Base-by-base conservation (phyloP, 2,113 vertebrate species). In the Bungarus multicinctus region DNA sequence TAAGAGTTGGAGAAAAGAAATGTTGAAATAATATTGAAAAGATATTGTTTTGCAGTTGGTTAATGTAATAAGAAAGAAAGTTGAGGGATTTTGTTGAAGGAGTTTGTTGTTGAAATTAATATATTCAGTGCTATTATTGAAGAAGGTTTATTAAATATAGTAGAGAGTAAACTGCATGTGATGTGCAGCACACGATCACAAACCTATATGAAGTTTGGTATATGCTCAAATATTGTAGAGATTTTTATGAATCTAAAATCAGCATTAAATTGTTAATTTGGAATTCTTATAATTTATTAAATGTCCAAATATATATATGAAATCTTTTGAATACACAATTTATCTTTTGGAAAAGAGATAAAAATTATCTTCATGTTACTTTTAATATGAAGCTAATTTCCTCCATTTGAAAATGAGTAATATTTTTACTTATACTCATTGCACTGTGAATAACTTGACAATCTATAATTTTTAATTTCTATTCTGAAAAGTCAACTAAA, bases 81-180 rank as follows among this genome's bases (percentile, higher is more conserved):
- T 92, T 95, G 81, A 94, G 94, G 89, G 34, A 86, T 96, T 94
- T 57, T 93, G 69, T 18, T 91, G 58, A 50, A 8, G 47, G 47
- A 50, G 8, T 52, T 89, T 43, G 27, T 93, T 90, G 87, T 14
- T 52, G 81, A 90, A 90, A 93, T 86, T 93, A 93, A 93, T 93
- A 93, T 93, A 93, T 93, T 93, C 55, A 86, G 3, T 52, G 23
- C n/a, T 90, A 50, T 52, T 93, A 39, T 90, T 93, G 88, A 60
- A 86, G 27, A 58, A 34, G 45, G 7, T 85, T 60, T 94, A 90
- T 53, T 27, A 91, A 91, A 95, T 30, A 91, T 93, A 95, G 88
- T 91, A 88, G 92, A 92, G 95, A 55, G 47, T 53, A 91, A 97
- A 94, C 91, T 94, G 92, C 91, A 93, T 93, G 69, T 20, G 27